These are phyloP conservation scores for Heliconius eleuchia DNA, from an alignment of 1,140 invertebrate species.

Conservation along the genomic window DNA sequence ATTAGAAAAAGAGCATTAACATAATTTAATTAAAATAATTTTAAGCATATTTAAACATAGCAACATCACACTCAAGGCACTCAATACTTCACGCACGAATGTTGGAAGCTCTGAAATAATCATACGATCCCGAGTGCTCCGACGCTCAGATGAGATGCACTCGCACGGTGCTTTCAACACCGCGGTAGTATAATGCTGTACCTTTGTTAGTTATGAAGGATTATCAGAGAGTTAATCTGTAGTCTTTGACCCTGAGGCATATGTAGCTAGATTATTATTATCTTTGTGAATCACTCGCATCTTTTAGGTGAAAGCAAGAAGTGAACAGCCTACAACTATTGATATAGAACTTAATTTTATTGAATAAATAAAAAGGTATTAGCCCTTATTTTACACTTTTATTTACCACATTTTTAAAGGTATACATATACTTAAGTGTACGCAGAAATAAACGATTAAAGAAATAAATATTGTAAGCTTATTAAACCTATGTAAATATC, in stretches of 20 bases:
- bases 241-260: not conserved
- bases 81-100: constrained; percentile 32
- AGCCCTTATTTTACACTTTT: no score
- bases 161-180: constrained; percentile 22
- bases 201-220: not conserved
- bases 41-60: not conserved
- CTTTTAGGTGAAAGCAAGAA: no score
- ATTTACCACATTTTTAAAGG: no score
- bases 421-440: no score
- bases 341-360: no score
- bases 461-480: no score
- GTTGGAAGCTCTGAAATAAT: constrained; percentile 28
- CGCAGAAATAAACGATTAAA: no score
- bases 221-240: not conserved
- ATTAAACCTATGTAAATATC: no score
- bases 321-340: no score
- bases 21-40: not conserved
- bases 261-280: not conserved
- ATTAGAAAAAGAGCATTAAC: not conserved
- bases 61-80: not conserved
- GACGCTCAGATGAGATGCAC: constrained; percentile 15
- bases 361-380: no score
- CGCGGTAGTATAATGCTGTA: not conserved
- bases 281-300: no score
- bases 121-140: constrained; percentile 14